Base-by-base conservation (phyloP, 1,140 invertebrate genomes). In the Tigriopus japonicus region DNA sequence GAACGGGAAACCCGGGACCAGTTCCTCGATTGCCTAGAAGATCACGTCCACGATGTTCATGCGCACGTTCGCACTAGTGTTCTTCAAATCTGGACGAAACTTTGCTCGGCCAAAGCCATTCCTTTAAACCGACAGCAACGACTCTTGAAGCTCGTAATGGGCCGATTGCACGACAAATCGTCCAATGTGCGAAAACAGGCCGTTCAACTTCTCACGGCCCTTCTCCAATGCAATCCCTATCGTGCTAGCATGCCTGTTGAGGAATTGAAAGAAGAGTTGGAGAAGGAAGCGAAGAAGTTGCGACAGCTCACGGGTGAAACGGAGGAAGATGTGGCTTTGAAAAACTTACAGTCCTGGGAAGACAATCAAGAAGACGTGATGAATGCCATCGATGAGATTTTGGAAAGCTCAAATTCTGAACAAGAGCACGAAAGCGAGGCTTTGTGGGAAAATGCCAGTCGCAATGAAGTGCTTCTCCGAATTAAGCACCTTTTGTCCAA, bases 21-120 rank as follows among this genome's bases (percentile, higher is more conserved):
- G 64, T 82, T 85, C 62, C 72, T 89, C 1, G 79, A 84, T 60
- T 74, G 77, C 64, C 70, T 90, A 3, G 75, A 84, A 67, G 81
- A 86, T n/a, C 87, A 91, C 68, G 78, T 90, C 51, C 78, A 83
- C 64, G 89, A 93, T 70, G 67, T 78, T 1, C 82, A 87, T 66
- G 83, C 86, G 3, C 87, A 85, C 68, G 87, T 90, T 0, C 74
- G 89, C 58, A 59, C 42, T 14, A 69, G 78, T 73, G 81, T 83
- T 1, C 72, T 90, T 19, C 81, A 86, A 66, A 79, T 83, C 54
- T 88, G 85, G 84, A 76, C 78, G 65, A 73, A 75, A 19, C 72
- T 91, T 24, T 81, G 83, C 59, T 75, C 77, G 43, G 79, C 84
- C 65, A 78, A 81, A 65, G 82, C 81, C 56, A 75, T 90, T 19